These are phyloP conservation scores for Caenorhabditis plicata DNA, from an alignment of 2,888 invertebrate species.

Conservation along the genomic window DNA sequence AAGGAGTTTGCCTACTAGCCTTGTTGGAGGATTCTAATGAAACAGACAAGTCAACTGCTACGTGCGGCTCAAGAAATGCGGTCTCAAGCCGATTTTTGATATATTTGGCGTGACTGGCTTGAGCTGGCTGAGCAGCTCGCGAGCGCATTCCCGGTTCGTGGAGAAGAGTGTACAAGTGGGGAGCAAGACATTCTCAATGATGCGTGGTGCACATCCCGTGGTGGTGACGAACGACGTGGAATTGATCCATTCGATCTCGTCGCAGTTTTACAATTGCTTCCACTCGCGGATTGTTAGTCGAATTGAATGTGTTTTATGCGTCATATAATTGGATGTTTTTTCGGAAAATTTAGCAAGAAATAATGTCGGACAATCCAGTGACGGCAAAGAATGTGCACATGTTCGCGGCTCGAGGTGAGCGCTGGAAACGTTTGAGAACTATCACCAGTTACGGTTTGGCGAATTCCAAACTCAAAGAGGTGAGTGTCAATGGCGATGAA, in stretches of 20 bases:
- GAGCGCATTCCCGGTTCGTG: slow-evolving; percentile 11
- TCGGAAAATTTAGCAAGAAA: slow-evolving; percentile 22
- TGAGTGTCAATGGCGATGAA: slow-evolving; percentile 3
- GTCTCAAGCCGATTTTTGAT: slow-evolving; percentile 23
- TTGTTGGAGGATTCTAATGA: background rate
- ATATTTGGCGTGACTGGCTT: slow-evolving; percentile 19
- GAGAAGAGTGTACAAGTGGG: slow-evolving; percentile 12
- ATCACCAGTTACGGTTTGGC: slow-evolving; percentile 65
- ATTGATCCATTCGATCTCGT: slow-evolving; percentile 37
- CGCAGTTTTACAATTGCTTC: slow-evolving; percentile 36
- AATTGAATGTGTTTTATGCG: background rate
- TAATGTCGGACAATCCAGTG: slow-evolving; percentile 13
- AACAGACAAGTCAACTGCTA: slow-evolving; percentile 12
- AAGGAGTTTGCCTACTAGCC: background rate
- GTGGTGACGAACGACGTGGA: slow-evolving; percentile 38
- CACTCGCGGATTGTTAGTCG: slow-evolving; percentile 36
- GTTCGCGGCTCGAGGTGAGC: slow-evolving; percentile 67
- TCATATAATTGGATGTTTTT: too few species aligned
- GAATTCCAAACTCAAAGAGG: slow-evolving; percentile 37
- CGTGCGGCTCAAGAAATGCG: slow-evolving; percentile 4
- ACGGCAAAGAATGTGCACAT: slow-evolving; percentile 58
- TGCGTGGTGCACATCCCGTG: slow-evolving; percentile 31
- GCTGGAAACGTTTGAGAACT: slow-evolving; percentile 70
- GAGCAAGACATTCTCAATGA: slow-evolving; percentile 30
- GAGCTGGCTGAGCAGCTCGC: slow-evolving; percentile 11